These are phyloP conservation scores for Enteromius radiatus DNA, from an alignment of 2,797 vertebrate species.

Conservation along the genomic window DNA sequence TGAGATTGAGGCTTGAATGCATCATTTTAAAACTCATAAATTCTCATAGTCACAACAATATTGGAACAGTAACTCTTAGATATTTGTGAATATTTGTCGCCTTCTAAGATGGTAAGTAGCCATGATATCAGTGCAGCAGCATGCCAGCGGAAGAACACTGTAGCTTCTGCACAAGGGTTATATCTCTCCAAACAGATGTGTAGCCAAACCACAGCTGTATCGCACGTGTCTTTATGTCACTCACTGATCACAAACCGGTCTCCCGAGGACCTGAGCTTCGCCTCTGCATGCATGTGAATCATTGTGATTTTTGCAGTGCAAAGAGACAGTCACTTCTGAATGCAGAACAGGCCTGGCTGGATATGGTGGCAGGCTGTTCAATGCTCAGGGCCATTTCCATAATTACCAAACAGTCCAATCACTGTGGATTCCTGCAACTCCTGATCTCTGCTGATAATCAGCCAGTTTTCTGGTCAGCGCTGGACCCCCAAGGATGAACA, in stretches of 20 bases:
- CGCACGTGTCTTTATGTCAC: constrained; percentile 76
- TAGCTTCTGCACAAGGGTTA: constrained; percentile 44
- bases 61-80: constrained; percentile 1
- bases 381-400: constrained; percentile 76
- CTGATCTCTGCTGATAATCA: constrained; percentile 80
- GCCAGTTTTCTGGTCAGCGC: constrained; percentile 71
- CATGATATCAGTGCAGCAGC: background rate
- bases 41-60: background rate
- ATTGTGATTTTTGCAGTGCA: constrained; percentile 21
- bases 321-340: constrained; percentile 6
- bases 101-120: background rate
- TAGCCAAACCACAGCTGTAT: constrained; percentile 75
- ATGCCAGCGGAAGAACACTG: background rate
- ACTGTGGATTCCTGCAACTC: constrained; percentile 77
- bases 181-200: constrained; percentile 74
- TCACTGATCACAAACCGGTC: constrained; percentile 58
- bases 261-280: constrained; percentile 21
- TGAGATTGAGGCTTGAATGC: background rate
- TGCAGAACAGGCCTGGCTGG: constrained; percentile 4
- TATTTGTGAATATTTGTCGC: background rate
- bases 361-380: constrained; percentile 26
- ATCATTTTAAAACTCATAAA: constrained; percentile 19
- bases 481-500: constrained; percentile 83
- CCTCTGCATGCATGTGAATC: background rate
- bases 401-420: constrained; percentile 81